phyloP scores from a whole-genome alignment of 2,888 invertebrate species.

The Pandemis corylana region DNA sequence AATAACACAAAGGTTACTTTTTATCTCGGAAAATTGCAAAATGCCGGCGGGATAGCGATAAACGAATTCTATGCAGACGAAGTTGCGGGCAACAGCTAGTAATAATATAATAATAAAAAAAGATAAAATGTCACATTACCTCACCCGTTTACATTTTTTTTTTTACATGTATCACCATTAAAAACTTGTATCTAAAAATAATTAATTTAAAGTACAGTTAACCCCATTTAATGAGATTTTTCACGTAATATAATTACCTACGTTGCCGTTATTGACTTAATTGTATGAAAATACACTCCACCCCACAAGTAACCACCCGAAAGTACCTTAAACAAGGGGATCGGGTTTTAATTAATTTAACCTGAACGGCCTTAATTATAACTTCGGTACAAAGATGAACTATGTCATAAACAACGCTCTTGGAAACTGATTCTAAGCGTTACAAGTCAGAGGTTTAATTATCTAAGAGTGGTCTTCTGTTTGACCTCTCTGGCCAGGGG shows the following conservation, averaged over 20 bases:
- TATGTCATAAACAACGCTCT: slow-evolving; percentile 20
- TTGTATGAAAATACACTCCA: background rate
- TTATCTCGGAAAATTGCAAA: too few relatives aligned
- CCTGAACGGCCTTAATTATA: slow-evolving; percentile 26
- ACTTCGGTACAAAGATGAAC: slow-evolving; percentile 25
- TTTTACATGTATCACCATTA: too few relatives aligned
- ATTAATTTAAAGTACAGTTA: background rate
- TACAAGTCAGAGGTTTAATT: slow-evolving; percentile 13
- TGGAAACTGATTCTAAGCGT: slow-evolving; percentile 6
- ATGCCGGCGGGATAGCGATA: too few relatives aligned
- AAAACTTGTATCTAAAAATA: too few relatives aligned
- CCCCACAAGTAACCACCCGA: background rate
- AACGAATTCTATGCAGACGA: too few relatives aligned
- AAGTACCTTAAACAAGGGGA: background rate
- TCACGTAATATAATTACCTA: background rate
- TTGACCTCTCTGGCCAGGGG: background rate
- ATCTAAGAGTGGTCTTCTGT: background rate
- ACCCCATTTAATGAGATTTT: too few relatives aligned
- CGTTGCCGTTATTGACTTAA: background rate
- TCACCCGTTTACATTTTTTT: too few relatives aligned
- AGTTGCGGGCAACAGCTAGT: too few relatives aligned
- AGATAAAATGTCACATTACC: too few relatives aligned
- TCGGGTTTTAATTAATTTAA: slow-evolving; percentile 20
- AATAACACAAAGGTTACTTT: too few relatives aligned
- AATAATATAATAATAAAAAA: too few relatives aligned